Percentiles rank a stretch among this genome's conserved stretches.
These are phyloP conservation scores for Julus scanicus DNA, from an alignment of 2,888 invertebrate genomes.

Conservation along the genomic window DNA sequence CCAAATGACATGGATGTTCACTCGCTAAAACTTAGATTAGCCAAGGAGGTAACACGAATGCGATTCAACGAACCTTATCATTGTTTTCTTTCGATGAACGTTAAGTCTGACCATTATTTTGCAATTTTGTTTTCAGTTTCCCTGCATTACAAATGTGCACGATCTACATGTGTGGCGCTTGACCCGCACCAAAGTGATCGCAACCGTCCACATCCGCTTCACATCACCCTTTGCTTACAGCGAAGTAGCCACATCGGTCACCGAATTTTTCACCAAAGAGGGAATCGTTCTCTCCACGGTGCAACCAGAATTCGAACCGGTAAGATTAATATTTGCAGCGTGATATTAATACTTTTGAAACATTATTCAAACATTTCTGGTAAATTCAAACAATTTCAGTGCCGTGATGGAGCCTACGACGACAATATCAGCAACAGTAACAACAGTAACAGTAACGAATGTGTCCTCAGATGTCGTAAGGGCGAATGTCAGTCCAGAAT, in stretches of 20 bases:
- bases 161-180: conserved; percentile 92
- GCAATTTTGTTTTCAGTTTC: conserved; percentile 68
- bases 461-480: conserved; percentile 53
- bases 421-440: not conserved
- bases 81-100: not conserved
- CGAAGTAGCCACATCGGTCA: conserved; percentile 77
- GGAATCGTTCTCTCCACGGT: conserved; percentile 86
- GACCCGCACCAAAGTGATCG: conserved; percentile 80
- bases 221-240: conserved; percentile 70
- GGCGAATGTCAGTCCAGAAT: conserved; percentile 52
- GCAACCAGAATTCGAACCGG: conserved; percentile 80
- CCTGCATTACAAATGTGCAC: conserved; percentile 80
- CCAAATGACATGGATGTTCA: conserved; percentile 87
- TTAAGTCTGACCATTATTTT: not conserved
- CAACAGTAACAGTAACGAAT: conserved; percentile 23
- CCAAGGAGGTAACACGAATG: conserved; percentile 66
- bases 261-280: conserved; percentile 88
- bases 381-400: conserved; percentile 13
- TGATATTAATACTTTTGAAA: not conserved
- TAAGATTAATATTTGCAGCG: conserved; percentile 49
- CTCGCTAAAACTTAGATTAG: conserved; percentile 74
- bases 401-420: not conserved
- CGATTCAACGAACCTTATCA: not conserved
- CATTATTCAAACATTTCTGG: not conserved
- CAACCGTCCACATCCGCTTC: conserved; percentile 85